Conservation (phyloP, 2,113 vertebrate species). For the Ornithorhynchus anatinus region DNA sequence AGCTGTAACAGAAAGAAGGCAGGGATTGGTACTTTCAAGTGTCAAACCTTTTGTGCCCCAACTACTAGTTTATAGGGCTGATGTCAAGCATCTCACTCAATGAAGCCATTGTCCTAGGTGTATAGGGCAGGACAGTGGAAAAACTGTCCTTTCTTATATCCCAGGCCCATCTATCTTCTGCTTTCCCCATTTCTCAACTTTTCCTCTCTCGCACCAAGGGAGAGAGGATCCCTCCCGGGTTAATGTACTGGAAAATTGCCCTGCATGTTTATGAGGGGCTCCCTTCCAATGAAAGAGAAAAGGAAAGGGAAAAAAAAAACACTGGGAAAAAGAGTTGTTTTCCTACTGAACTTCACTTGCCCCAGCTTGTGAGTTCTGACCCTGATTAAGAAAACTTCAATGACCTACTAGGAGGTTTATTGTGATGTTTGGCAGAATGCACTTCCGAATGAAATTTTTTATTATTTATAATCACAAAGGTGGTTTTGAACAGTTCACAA, state of each 20-base stretch:
- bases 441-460: conserved; percentile 80
- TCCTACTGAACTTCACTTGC: conserved; percentile 82
- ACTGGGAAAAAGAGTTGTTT: conserved; percentile 77
- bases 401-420: conserved; percentile 81
- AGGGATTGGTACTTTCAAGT: conserved; percentile 93
- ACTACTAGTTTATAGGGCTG: conserved; percentile 99
- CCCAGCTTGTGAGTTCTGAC: conserved; percentile 88
- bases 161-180: conserved; percentile 96
- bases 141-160: conserved; percentile 93
- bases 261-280: conserved; percentile 97
- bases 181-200: conserved; percentile 78
- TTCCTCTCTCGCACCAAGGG: conserved; percentile 76
- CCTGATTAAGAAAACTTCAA: conserved; percentile 83
- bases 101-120: conserved; percentile 95
- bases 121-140: conserved; percentile 95
- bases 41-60: conserved; percentile 94
- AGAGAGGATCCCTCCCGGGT: conserved; percentile 91
- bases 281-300: conserved; percentile 91
- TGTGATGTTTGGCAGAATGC: conserved; percentile 76
- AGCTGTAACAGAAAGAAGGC: conserved; percentile 82
- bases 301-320: conserved; percentile 77
- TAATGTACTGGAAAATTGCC: conserved; percentile 99
- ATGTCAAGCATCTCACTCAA: conserved; percentile 97
- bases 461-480: conserved; percentile 78
- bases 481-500: conserved; percentile 61